A percentile compares a stretch with the other conserved stretches of the same genome.
Evolutionary conservation across 2,113 vertebrate genomes (phyloP).

Genomic region (Platysteira castanea): DNA sequence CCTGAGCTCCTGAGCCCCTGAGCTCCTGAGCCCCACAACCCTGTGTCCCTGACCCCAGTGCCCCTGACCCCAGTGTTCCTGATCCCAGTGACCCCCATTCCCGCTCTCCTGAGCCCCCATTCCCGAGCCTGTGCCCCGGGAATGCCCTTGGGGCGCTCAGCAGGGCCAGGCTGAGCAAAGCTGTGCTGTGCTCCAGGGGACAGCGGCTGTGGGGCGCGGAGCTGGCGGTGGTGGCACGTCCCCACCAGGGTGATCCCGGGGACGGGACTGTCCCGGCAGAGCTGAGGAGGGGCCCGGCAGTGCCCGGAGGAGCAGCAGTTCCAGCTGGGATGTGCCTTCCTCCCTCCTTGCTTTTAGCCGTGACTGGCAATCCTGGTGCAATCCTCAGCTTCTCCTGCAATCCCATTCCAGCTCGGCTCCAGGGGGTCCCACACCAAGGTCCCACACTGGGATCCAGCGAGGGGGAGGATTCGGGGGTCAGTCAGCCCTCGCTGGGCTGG

Average conservation of each 20-base stretch:
- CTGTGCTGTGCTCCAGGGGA: not conserved
- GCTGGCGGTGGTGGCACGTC: not conserved
- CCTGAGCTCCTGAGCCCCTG: not conserved
- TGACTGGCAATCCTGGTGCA: not conserved
- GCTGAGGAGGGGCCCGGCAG: not conserved
- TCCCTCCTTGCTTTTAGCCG: not conserved
- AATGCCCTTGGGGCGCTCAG: not conserved
- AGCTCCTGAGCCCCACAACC: too few species aligned
- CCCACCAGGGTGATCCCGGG: not conserved
- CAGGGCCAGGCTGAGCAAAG: not conserved
- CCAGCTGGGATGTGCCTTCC: not conserved
- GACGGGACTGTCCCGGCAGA: accelerated
- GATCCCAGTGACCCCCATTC: not conserved
- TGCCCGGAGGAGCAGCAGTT: not conserved
- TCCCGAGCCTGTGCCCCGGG: not conserved
- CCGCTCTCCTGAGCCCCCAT: not conserved
- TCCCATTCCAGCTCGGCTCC: not conserved
- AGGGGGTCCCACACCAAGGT: accelerated
- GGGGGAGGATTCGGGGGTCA: not conserved
- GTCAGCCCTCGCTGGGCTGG: accelerated
- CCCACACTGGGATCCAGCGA: accelerated
- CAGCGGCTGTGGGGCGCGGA: accelerated
- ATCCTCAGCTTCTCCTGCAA: not conserved
- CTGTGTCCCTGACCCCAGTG: too few species aligned
- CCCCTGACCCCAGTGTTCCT: not conserved